phyloP scores from a whole-genome alignment of 2,113 vertebrate genomes.

The Pagrus major region DNA sequence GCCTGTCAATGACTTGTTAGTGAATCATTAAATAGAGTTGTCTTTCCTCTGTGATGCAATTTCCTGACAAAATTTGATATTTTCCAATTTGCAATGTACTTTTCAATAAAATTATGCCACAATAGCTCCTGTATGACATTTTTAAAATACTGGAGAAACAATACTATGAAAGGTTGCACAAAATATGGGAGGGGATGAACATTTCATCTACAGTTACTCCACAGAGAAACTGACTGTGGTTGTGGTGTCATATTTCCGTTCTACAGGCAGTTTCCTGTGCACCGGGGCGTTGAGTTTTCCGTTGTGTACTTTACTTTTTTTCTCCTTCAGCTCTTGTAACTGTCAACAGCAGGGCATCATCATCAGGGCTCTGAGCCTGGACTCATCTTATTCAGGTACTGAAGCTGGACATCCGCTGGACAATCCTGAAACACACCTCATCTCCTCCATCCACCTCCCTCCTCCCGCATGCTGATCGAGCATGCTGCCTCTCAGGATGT shows the following conservation, averaged over 20 bases:
- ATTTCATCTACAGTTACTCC: background rate
- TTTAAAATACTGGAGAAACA: background rate
- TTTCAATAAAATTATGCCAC: slow-evolving; percentile 31
- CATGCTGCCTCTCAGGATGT: slow-evolving; percentile 51
- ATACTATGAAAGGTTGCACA: background rate
- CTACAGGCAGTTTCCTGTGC: slow-evolving; percentile 46
- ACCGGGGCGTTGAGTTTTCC: slow-evolving; percentile 27
- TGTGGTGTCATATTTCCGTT: slow-evolving; percentile 26
- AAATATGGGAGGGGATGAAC: background rate
- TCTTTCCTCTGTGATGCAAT: slow-evolving; percentile 3
- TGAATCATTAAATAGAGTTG: background rate
- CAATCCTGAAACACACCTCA: background rate
- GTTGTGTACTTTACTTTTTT: background rate
- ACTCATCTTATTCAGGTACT: background rate
- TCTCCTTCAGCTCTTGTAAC: background rate
- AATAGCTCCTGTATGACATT: background rate
- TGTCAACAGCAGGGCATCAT: background rate
- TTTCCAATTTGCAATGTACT: background rate
- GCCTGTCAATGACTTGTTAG: background rate
- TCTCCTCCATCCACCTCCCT: background rate
- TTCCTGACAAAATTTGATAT: background rate
- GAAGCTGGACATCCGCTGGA: slow-evolving; percentile 17
- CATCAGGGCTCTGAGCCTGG: background rate
- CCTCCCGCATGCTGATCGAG: background rate
- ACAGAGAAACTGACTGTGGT: no score